Evolutionary conservation across 2,888 invertebrate genomes (phyloP), one percentile per base, ranked within the genome.

Genomic region (Glaucopsyche alexis): DNA sequence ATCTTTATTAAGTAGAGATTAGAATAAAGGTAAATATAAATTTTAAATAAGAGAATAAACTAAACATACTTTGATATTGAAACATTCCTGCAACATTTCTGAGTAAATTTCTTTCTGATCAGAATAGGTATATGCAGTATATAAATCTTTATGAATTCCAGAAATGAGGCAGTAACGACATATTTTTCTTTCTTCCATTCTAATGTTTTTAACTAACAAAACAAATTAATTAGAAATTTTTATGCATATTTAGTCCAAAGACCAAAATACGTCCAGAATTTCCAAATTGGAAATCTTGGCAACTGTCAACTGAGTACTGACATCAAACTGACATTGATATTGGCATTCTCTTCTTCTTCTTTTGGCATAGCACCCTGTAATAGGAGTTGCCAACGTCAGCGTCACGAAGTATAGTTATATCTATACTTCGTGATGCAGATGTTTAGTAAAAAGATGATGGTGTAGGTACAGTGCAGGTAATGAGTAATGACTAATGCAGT

Each of bases 71-170:
- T 79, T 78, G 50, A 90, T 86, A 82, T 84, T 85, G 65, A 87
- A 90, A 76, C 90, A 89, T 79, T 89, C 85, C 19, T 81, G 76
- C n/a, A 90, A 76, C 88, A 90, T 89, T 69, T 85, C 83, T 0
- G 85, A 82, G 78, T 90, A 89, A 69, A 83, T 79, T 78, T 88
- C 88, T 73, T 83, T 84, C 78, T 81, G 85, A 72, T 87, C 83
- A 7, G 83, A 74, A 80, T 82, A 86, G 71, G 77, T 47, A 74
- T 88, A 86, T 14, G 77, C 76, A 0, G 81, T 75, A 75, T 84
- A 79, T 29, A 91, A 72, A 76, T 88, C 84, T 80, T 85, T 89
- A 70, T 84, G 84, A 1, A 79, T 72, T 71, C 88, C 88, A 72
- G 81, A 75, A 2, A 80, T 70, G 9, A 85, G 80, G 75, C 86